phyloP scores from a whole-genome alignment of 2,113 vertebrate genomes.

The Hyperoodon ampullatus region DNA sequence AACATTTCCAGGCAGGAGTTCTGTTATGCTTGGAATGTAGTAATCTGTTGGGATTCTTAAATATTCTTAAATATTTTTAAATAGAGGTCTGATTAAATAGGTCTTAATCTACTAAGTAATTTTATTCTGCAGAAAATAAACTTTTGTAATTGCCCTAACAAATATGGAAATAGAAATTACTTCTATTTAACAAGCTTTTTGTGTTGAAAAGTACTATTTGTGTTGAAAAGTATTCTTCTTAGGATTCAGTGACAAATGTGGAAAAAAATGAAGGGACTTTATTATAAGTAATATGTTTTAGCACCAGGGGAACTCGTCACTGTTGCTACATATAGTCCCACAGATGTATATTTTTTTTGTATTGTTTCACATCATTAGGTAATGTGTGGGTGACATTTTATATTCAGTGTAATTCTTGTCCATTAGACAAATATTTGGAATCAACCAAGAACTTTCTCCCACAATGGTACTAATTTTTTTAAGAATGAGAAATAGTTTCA shows the following conservation, averaged over 20 bases:
- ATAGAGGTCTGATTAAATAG: neutral
- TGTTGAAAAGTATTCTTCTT: constrained; percentile 34
- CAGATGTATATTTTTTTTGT: neutral
- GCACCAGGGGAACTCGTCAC: neutral
- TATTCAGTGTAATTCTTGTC: neutral
- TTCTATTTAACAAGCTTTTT: neutral
- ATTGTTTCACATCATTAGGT: constrained; percentile 9
- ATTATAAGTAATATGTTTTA: neutral
- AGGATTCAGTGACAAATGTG: neutral
- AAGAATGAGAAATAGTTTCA: constrained; percentile 7
- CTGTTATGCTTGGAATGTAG: constrained; percentile 18
- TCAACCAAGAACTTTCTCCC: neutral
- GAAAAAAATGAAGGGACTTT: neutral
- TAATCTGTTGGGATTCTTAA: neutral
- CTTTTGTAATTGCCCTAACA: neutral
- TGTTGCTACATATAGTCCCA: neutral
- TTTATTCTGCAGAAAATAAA: constrained; percentile 33
- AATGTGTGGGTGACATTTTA: neutral
- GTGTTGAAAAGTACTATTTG: constrained; percentile 3
- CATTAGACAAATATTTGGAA: constrained; percentile 25
- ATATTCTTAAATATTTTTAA: neutral
- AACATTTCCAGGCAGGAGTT: neutral
- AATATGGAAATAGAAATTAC: neutral
- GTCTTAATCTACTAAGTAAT: constrained; percentile 38
- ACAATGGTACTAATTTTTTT: neutral